These are phyloP conservation scores for Julus scanicus DNA, from an alignment of 2,888 invertebrate genomes.

Conservation along the genomic window DNA sequence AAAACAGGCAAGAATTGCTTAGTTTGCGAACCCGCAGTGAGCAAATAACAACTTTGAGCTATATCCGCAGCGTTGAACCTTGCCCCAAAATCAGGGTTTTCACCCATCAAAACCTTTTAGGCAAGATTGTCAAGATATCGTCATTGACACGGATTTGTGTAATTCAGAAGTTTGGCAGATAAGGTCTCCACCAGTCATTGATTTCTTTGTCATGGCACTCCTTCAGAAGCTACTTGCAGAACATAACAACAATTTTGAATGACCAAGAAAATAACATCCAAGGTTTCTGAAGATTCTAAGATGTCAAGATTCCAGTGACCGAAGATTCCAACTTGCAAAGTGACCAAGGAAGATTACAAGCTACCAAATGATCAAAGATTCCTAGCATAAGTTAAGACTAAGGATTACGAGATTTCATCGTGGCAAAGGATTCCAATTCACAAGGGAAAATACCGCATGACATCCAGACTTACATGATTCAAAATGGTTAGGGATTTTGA, in stretches of 20 bases:
- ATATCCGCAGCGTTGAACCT: background rate
- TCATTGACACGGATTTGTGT: background rate
- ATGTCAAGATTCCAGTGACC: background rate
- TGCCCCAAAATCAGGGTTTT: background rate
- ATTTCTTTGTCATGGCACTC: background rate
- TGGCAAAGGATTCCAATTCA: background rate
- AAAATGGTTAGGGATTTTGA: background rate
- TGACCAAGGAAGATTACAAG: background rate
- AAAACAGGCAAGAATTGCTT: background rate
- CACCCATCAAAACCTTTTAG: background rate
- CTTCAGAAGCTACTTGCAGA: background rate
- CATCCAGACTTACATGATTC: background rate
- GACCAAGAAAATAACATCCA: background rate
- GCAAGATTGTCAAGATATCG: no score
- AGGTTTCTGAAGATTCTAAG: background rate
- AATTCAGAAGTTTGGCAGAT: background rate
- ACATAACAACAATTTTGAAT: background rate
- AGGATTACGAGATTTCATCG: background rate
- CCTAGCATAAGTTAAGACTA: no score
- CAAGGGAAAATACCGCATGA: background rate
- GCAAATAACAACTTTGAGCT: background rate
- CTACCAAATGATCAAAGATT: background rate
- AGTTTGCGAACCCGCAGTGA: background rate
- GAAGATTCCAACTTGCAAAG: background rate
- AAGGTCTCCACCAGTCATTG: background rate